These are phyloP conservation scores for Parnassius mnemosyne DNA, from an alignment of 2,888 invertebrate genomes.

Conservation along the genomic window DNA sequence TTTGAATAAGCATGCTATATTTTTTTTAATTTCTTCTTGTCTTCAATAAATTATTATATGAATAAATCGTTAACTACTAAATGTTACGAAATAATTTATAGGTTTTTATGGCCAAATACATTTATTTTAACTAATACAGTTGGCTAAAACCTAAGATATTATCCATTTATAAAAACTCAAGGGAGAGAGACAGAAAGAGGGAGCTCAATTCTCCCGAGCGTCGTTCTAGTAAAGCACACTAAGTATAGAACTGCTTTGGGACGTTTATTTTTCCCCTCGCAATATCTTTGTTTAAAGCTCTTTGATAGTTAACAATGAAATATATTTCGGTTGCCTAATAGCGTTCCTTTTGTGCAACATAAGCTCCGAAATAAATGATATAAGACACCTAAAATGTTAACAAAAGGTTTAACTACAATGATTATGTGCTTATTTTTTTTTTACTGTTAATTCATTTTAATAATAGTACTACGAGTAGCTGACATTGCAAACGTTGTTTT, in stretches of 20 bases:
- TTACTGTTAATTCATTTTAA: neutral
- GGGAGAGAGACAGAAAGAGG: too few species aligned
- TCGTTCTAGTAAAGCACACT: conserved; percentile 14
- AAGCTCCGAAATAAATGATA: conserved; percentile 3
- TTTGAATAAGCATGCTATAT: too few species aligned
- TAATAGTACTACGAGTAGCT: neutral
- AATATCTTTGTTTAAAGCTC: conserved; percentile 22
- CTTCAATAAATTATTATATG: too few species aligned
- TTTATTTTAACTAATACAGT: too few species aligned
- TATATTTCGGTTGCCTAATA: conserved; percentile 16
- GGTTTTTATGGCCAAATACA: too few species aligned
- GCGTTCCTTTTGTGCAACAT: conserved; percentile 3
- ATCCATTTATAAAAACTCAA: too few species aligned
- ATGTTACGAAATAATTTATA: too few species aligned
- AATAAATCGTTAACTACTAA: too few species aligned
- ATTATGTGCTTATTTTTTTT: neutral
- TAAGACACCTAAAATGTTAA: neutral
- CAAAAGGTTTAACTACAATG: too few species aligned
- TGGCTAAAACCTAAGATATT: too few species aligned
- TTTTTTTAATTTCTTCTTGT: too few species aligned
- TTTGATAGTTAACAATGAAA: conserved; percentile 21
- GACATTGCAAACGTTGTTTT: too few species aligned
- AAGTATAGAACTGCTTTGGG: conserved; percentile 18
- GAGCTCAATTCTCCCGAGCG: conserved; percentile 10
- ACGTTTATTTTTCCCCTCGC: conserved; percentile 15